A percentile compares a stretch with the other conserved stretches of the same genome.
These are phyloP conservation scores for Scotopteryx bipunctaria DNA, from an alignment of 2,888 invertebrate species.

Conservation along the genomic window DNA sequence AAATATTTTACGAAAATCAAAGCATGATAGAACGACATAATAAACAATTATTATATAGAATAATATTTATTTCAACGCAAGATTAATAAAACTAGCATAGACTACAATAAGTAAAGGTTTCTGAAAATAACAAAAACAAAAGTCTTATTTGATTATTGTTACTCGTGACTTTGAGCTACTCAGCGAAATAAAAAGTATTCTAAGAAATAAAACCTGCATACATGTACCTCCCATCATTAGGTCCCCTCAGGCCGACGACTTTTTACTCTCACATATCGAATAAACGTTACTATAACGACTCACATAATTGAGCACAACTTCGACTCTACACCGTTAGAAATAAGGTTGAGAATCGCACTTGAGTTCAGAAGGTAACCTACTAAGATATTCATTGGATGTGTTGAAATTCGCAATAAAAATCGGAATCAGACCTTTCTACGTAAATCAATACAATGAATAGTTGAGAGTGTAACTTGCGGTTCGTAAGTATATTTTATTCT, in stretches of 20 bases:
- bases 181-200: constrained; percentile 4
- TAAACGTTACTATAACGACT: constrained; percentile 27
- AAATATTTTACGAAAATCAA: too few species aligned
- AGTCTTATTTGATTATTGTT: background rate
- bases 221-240: constrained; percentile 12
- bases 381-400: constrained; percentile 58
- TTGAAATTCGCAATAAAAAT: constrained; percentile 50
- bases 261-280: constrained; percentile 25
- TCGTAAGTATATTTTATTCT: constrained; percentile 26
- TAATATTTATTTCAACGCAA: too few species aligned
- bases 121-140: background rate
- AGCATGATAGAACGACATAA: too few species aligned
- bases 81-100: too few species aligned
- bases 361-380: constrained; percentile 38
- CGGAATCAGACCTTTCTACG: constrained; percentile 41
- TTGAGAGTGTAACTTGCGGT: constrained; percentile 20
- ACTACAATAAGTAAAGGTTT: too few species aligned
- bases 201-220: constrained; percentile 1
- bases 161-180: background rate
- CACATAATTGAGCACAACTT: constrained; percentile 1
- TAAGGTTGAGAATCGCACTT: constrained; percentile 20
- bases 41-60: too few species aligned
- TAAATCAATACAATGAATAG: constrained; percentile 42
- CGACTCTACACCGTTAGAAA: background rate
- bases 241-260: constrained; percentile 1